phyloP scores from a whole-genome alignment of 2,888 invertebrate species.

The Hetaerina titia region DNA sequence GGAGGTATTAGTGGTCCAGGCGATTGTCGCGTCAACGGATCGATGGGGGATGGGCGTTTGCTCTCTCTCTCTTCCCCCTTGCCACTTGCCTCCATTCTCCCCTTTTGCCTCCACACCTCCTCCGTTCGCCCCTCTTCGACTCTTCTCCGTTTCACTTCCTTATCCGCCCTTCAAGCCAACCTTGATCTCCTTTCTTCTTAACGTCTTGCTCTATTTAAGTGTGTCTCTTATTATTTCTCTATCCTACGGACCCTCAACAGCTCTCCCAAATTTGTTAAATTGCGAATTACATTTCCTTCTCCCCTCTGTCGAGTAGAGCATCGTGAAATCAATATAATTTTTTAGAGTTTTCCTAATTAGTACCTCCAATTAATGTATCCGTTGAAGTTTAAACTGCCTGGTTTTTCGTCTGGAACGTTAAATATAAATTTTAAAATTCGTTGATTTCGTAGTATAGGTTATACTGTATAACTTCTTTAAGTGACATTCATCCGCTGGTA shows the following conservation, averaged over 20 bases:
- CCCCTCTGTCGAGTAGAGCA: too few species aligned
- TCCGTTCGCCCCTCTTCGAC: neutral
- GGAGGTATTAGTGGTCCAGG: neutral
- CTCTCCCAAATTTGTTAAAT: neutral
- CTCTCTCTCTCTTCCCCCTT: neutral
- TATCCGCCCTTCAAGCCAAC: neutral
- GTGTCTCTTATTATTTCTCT: neutral
- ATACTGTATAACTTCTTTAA: too few species aligned
- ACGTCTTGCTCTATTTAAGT: neutral
- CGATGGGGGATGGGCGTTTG: neutral
- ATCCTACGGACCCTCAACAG: neutral
- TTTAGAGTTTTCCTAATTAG: too few species aligned
- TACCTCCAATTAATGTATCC: too few species aligned
- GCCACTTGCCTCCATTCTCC: neutral
- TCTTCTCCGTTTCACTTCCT: neutral
- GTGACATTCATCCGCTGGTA: too few species aligned
- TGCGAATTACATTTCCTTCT: too few species aligned
- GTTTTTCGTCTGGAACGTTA: too few species aligned
- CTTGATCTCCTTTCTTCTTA: neutral
- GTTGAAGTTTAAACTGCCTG: too few species aligned
- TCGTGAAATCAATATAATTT: too few species aligned
- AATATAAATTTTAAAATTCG: too few species aligned
- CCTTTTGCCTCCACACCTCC: neutral
- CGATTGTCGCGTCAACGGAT: slow-evolving; percentile 15
- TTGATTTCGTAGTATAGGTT: too few species aligned